Evolutionary conservation across 1,140 invertebrate species (phyloP).

Genomic region (Eriosoma lanigerum): DNA sequence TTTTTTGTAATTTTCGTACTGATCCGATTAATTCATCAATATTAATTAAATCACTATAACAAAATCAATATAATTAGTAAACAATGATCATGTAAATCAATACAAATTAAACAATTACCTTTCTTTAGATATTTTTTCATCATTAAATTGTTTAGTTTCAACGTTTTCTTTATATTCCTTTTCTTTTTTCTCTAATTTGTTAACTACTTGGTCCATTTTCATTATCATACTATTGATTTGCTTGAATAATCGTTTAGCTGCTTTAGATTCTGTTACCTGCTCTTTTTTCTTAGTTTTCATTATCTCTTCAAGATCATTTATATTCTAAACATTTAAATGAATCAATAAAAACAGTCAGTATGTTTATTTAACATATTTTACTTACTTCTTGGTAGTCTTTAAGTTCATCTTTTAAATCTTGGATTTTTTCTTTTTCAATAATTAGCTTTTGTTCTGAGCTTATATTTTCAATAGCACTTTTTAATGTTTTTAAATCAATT

Average conservation of each 20-base stretch:
- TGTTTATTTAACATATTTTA: not conserved
- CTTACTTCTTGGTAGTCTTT: constrained; percentile 83
- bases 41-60: constrained; percentile 75
- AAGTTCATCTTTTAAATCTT: constrained; percentile 88
- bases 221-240: constrained; percentile 85
- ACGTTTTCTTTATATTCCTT: constrained; percentile 61
- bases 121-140: constrained; percentile 57
- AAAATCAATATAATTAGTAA: constrained; percentile 38
- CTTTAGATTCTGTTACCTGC: constrained; percentile 76
- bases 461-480: constrained; percentile 83
- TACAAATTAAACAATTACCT: constrained; percentile 20
- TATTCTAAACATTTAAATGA: constrained; percentile 64
- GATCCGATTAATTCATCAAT: constrained; percentile 86
- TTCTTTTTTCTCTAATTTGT: constrained; percentile 72
- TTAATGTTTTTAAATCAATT: constrained; percentile 82
- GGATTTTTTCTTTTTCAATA: constrained; percentile 87
- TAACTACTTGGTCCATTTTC: constrained; percentile 77
- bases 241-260: constrained; percentile 70
- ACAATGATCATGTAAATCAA: too few species aligned
- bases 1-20: constrained; percentile 79
- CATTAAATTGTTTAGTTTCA: constrained; percentile 54
- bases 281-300: constrained; percentile 70
- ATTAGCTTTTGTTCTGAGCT: constrained; percentile 80
- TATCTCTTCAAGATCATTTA: constrained; percentile 75
- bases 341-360: constrained; percentile 20